phyloP scores from a whole-genome alignment of 2,113 vertebrate genomes.

The Charadrius vociferus region DNA sequence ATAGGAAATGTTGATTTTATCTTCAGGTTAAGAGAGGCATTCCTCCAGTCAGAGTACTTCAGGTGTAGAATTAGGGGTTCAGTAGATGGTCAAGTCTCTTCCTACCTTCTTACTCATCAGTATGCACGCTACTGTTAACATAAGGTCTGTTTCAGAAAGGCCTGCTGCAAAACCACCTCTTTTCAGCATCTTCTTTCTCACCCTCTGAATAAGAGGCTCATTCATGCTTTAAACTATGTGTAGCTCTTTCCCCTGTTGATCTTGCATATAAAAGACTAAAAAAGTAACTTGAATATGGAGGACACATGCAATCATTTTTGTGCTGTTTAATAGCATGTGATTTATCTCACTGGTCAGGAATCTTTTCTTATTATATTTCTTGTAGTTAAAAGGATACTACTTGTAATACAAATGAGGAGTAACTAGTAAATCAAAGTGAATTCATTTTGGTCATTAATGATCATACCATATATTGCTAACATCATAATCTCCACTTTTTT shows the following conservation, averaged over 20 bases:
- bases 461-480: neutral
- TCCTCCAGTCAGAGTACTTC: neutral
- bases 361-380: neutral
- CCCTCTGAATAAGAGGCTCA: neutral
- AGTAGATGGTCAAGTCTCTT: neutral
- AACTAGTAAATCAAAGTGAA: neutral
- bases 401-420: neutral
- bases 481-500: neutral
- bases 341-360: neutral
- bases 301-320: neutral
- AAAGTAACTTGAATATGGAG: neutral
- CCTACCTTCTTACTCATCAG: neutral
- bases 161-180: neutral
- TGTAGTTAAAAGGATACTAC: neutral
- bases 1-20: neutral
- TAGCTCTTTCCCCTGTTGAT: neutral
- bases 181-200: neutral
- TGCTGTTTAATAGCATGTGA: neutral
- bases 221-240: neutral
- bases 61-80: neutral
- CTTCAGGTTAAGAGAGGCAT: neutral
- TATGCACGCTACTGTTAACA: neutral
- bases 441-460: neutral
- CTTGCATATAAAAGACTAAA: neutral
- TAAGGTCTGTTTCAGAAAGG: neutral